Base-by-base conservation (phyloP, 1,140 invertebrate species). In the Drosophila mojavensis region DNA sequence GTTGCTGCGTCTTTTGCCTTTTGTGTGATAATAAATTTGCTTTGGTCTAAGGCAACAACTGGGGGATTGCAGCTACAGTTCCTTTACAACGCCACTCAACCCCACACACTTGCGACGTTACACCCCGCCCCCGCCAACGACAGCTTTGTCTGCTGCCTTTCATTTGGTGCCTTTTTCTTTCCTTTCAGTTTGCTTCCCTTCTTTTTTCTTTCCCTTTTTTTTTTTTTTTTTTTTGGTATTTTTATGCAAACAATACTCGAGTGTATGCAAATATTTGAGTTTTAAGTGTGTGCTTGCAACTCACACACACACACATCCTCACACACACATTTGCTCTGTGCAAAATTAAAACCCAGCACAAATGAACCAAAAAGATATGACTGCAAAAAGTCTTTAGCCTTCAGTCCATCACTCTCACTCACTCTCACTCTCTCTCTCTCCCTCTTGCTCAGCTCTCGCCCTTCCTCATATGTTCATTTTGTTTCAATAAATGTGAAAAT, bases 231-330 rank as follows among this genome's bases (percentile, higher is more conserved):
- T 89, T 84, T 79, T 68, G 79, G 83, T 88, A 88, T 89, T 89
- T 88, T 83, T 84, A 89, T 89, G 84, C 84, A 89, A 89, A 89
- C 84, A 89, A 89, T 84, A 60, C 84, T 89, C 80, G 84, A 89
- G 84, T 81, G 84, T 89, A 89, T 89, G 84, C 84, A 89, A 89
- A 89, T 89, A 89, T 89, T 89, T 89, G 84, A 89, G 84, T 89
- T 89, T 88, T 89, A 89, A 89, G 84, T 89, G 75, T 89, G 75
- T 89, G 84, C 83, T 89, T 89, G 71, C 80, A 68, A 33, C 62
- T 41, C 64, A 80, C 67, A 65, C 71, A 77, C 75, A 73, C 47
- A 68, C 64, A 43, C 47, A 59, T 43, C 54, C 53, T 60, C 33
- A 45, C 72, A 67, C 63, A 64, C 47, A 62, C 48, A 67, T 9